Base-by-base conservation (phyloP, 2,888 invertebrate species). In the Yponomeuta evonymella region DNA sequence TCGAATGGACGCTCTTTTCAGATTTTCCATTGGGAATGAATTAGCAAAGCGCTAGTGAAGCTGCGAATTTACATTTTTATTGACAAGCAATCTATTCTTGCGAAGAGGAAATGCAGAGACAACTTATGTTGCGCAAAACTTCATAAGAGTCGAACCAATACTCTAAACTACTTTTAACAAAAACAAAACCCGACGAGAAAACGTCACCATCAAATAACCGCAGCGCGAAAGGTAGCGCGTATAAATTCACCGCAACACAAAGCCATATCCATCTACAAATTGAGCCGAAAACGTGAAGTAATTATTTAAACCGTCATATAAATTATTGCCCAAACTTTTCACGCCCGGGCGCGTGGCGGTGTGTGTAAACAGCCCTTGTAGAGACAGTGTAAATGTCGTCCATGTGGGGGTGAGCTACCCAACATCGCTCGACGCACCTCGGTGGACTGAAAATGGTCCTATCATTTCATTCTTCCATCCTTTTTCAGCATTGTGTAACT, bases 291-390 rank as follows among this genome's bases (percentile, higher is more conserved):
- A 90, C 89, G 89, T 84, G 85, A 79, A 87, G 90, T 91, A 92
- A 91, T 91, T 91, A 92, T 92, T 92, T 92, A 91, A 90, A 91
- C 90, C 90, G 89, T 90, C 91, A 90, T 91, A 92, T 91, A 91
- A 91, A 91, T 92, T 91, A 92, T 90, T 83, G 88, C 86, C 87
- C 85, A 88, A 88, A 91, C 92, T 91, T 92, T 92, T 91, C 90
- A 89, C 88, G 86, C 86, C 81, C 78, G 75, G 75, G 72, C 66
- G 67, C 73, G 73, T 48, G 48, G 30, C n/a, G 23, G 67, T 62
- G 67, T 71, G 67, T 11, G 66, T 51, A 66, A n/a, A 66, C 51
- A 48, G 43, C 29, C 48, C 51, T 23, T 29, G 15, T 58, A 63
- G 5, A 23, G 63, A 23, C 10, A 64, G 63, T n/a, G 71, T 71